These are phyloP conservation scores for Cephus runcator DNA, from an alignment of 2,888 invertebrate genomes.

Conservation along the genomic window DNA sequence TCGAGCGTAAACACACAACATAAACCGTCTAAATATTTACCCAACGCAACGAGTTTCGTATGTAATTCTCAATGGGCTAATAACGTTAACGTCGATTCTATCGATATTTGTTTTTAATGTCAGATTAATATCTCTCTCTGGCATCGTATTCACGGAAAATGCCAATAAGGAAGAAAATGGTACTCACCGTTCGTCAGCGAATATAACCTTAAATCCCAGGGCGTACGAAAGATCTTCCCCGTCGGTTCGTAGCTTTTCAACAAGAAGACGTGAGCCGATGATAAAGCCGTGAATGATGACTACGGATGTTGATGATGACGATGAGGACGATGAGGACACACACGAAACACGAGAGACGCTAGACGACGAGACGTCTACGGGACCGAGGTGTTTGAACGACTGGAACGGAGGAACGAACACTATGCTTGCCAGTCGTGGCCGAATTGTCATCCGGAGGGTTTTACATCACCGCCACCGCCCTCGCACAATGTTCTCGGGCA, in stretches of 20 bases:
- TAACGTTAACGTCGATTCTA: not conserved
- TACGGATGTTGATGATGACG: not conserved
- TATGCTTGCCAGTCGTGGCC: not conserved
- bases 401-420: not conserved
- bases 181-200: not conserved
- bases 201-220: not conserved
- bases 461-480: slow-evolving; percentile 2
- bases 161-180: not conserved
- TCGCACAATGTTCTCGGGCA: slow-evolving; percentile 1
- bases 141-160: not conserved
- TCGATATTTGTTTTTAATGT: not conserved
- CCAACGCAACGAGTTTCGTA: not conserved
- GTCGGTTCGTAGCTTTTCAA: not conserved
- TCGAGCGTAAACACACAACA: not conserved
- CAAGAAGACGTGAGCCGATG: not conserved
- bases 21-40: not conserved
- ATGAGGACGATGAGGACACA: not conserved
- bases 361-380: not conserved
- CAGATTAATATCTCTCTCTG: not conserved
- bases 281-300: not conserved
- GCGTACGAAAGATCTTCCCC: not conserved
- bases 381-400: not conserved
- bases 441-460: not conserved
- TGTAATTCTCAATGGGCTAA: not conserved
- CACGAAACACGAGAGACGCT: not conserved